Evolutionary conservation across 2,113 vertebrate species (phyloP), one percentile per base, ranked within the genome.

Genomic region (Neolamprologus tretocephalus): DNA sequence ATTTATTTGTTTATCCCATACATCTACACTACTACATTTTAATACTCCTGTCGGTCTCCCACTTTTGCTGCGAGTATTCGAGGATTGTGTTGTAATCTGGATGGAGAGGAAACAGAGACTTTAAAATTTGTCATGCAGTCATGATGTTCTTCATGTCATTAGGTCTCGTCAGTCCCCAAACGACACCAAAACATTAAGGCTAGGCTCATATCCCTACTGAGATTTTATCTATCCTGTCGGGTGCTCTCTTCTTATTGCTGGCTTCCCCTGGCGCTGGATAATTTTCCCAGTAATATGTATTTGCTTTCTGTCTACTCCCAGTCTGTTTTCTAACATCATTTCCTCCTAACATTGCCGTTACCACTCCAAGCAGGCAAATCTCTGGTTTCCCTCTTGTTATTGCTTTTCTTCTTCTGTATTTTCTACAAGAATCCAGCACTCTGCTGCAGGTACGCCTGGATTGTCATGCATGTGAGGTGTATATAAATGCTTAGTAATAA

Each of bases 101-200:
- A 71, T 42, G 37, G 40, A 75, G 21, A 75, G 40, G 23, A 75
- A 47, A 47, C 71, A 75, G 12, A 68, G 66, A 73, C 68, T 73
- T 68, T 28, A 45, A 73, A 40, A 45, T 73, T 7, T 45, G 21
- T 73, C 12, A 26, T 4, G 66, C 66, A 73, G 37, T 45, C 8
- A 45, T 10, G 1, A 71, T 26, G 8, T 26, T 73, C 37, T 26
- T 26, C 8, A 5, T 73, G 37, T 45, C 21, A 45, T 73, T 73
- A 11, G 21, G 5, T 26, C 40, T 75, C 40, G 4, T 26, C 8
- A 17, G 40, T 73, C 68, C 68, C 40, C 8, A 45, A 19, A 28
- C 10, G 1, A 19, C 23, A 17, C 14, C 42, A 47, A 75, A 47
- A 75, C 21, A 75, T 31, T 19, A 75, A 5, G 6, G 16, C 42